These are phyloP conservation scores for Limnothrissa miodon DNA, from an alignment of 2,113 vertebrate genomes.

Conservation along the genomic window DNA sequence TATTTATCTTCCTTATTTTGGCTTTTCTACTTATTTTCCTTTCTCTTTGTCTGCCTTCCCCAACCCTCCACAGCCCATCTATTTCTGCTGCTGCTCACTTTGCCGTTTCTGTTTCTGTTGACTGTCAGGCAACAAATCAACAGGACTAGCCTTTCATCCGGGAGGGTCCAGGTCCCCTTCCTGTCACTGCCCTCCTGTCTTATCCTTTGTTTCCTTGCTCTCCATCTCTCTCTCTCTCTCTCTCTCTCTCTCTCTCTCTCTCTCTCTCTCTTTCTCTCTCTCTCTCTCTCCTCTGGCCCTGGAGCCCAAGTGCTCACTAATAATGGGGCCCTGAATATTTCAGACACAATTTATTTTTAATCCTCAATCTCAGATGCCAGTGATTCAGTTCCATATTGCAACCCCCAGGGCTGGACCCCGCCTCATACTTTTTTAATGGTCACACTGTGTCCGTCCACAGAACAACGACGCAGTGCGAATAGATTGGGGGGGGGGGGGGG, in stretches of 20 bases:
- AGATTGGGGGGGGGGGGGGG: constrained; percentile 16
- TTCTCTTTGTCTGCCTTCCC: background rate
- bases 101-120: background rate
- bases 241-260: background rate
- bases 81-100: too few species aligned
- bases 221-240: background rate
- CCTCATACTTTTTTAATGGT: constrained; percentile 70
- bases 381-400: constrained; percentile 68
- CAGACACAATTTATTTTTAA: constrained; percentile 74
- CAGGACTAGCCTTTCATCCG: constrained; percentile 22
- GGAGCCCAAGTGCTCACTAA: constrained; percentile 51
- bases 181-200: background rate
- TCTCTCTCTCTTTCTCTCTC: background rate
- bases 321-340: constrained; percentile 70
- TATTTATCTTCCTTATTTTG: too few species aligned
- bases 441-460: constrained; percentile 56
- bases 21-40: background rate
- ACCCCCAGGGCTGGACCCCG: constrained; percentile 53
- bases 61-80: too few species aligned
- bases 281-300: background rate
- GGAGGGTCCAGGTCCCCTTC: background rate
- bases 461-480: background rate
- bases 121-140: constrained; percentile 46
- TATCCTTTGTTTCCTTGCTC: background rate
- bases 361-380: constrained; percentile 57